Evolutionary conservation across 2,113 vertebrate species (phyloP), one percentile per base, ranked within the genome.

Genomic region (Siniperca knerii): DNA sequence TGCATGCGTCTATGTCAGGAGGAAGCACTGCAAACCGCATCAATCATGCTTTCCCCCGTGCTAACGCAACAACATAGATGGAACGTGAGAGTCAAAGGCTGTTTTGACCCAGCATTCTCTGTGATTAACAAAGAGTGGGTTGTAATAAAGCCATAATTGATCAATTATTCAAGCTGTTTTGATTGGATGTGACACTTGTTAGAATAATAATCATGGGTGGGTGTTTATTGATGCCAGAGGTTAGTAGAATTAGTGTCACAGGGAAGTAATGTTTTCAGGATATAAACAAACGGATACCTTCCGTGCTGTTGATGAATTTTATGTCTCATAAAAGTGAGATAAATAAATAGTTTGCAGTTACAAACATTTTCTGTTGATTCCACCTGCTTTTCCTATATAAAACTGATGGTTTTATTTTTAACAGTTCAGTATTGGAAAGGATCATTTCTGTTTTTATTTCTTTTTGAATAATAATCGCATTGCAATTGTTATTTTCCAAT

Each of bases 111-210:
- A 23, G 25, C 16, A 37, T 42, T 82, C 73, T 61, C 48, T 76
- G 40, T 79, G 44, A 70, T 77, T 82, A 78, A 55, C 58, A 80
- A 79, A 71, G 74, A 64, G 37, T 62, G 21, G 35, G 69, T 10
- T 16, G 37, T 60, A 79, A 86, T 77, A 1, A 72, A 85, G 74
- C 62, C 62, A 60, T 87, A 82, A 91, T 66, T 83, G 86, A 86
- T 87, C 75, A 52, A 87, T 91, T 89, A 75, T 87, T 80, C 74
- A 18, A 29, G 64, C 25, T 11, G 10, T 85, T 85, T 74, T 55
- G 35, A 86, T 84, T 64, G 52, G 62, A 70, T 68, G 65, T 80
- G 70, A 58, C 75, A 55, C 62, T 74, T 68, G 69, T 74, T 78
- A 74, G 48, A 72, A 52, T 29, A 40, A 18, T 64, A 50, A 69